These are phyloP conservation scores for Canis aureus DNA, from an alignment of 2,113 vertebrate genomes.

Conservation along the genomic window DNA sequence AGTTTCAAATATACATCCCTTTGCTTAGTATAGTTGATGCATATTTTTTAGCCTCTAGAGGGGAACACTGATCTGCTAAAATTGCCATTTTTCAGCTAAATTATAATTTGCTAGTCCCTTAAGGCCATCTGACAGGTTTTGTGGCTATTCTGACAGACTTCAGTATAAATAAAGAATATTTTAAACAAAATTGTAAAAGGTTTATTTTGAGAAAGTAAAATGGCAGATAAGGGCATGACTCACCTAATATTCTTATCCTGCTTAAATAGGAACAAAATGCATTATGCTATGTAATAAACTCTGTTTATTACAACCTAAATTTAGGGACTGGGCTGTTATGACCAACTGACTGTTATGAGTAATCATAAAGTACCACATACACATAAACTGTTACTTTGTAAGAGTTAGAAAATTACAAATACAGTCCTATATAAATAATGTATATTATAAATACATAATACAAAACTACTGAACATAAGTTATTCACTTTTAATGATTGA, in stretches of 20 bases:
- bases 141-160: constrained; percentile 14
- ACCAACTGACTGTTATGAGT: background rate
- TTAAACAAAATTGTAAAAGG: constrained; percentile 34
- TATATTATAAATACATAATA: background rate
- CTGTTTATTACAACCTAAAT: background rate
- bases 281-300: background rate
- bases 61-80: constrained; percentile 48
- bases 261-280: background rate
- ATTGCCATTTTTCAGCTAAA: constrained; percentile 65
- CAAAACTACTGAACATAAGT: background rate
- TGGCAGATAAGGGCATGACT: background rate
- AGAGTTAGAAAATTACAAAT: constrained; percentile 11
- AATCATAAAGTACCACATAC: background rate
- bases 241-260: background rate
- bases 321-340: background rate
- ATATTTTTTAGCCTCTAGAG: constrained; percentile 33
- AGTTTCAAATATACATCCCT: constrained; percentile 63
- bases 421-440: background rate
- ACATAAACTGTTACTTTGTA: background rate
- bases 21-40: background rate
- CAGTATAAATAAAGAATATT: constrained; percentile 39
- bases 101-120: constrained; percentile 61
- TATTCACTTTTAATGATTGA: background rate
- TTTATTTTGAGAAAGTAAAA: constrained; percentile 13
- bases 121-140: background rate